Base-by-base conservation (phyloP, 2,113 vertebrate genomes). In the Camelus dromedarius region DNA sequence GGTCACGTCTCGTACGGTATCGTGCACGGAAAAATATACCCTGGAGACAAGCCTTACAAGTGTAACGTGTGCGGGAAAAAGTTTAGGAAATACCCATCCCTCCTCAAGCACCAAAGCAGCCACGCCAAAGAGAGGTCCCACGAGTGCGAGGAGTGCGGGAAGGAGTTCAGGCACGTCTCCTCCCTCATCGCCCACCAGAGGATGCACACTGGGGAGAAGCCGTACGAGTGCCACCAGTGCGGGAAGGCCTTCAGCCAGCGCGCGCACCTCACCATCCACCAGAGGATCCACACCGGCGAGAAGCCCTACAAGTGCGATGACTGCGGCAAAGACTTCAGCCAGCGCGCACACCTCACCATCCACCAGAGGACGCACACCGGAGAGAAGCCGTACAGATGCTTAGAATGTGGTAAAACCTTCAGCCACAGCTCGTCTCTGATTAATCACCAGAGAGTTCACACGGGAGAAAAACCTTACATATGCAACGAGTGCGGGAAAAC, bases 41-140 rank as follows among this genome's bases (percentile, higher is more conserved):
- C 97, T 38, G 98, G 98, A 88, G 98, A 98, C 58, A 98, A 98
- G 91, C 98, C 98, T 89, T 98, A 98, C 67, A 97, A 96, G 12
- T 98, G 98, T 95, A 98, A 97, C 0, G 95, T 98, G 75, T 98
- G 98, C 84, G 98, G 98, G 30, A 98, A 97, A 88, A 97, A 96
- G 69, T 98, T 98, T 91, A 98, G 97, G 28, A 97, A 98, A 60
- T 96, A 97, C 80, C 97, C 98, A 22, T 97, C 97, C n/a, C 94
- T 98, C 11, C 30, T 96, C 8, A 97, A 97, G 92, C 98, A 98
- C 92, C 98, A 97, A 87, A 97, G 95, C 60, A 98, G 89, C 80
- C 98, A 98, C 95, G 97, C 98, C 72, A 98, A 98, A 96, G 98
- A 98, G 46, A 98, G 98, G 52, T 97, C 97, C 5, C 98, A 98